A percentile compares a stretch with the other conserved stretches of the same genome.
Conservation (phyloP, 2,113 vertebrate species). For the Sarotherodon lohbergeri region DNA sequence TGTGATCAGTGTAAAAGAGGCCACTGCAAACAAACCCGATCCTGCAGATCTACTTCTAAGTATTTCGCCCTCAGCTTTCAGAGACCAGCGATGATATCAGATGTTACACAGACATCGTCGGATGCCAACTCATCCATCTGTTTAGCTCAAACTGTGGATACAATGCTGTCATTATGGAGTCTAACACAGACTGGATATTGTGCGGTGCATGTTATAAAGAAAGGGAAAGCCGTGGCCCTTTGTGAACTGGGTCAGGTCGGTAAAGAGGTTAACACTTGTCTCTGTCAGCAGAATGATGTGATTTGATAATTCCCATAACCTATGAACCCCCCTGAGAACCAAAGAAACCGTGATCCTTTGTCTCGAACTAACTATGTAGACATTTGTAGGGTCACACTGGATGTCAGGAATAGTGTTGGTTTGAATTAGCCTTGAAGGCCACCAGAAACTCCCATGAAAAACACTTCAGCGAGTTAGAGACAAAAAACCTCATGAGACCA, state of each 20-base stretch:
- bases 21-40: not conserved
- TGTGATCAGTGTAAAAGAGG: not conserved
- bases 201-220: not conserved
- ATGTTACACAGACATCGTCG: not conserved
- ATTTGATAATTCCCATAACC: conserved; percentile 64
- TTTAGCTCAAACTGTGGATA: conserved; percentile 6
- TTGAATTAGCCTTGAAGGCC: conserved; percentile 39
- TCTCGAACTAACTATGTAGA: conserved; percentile 21
- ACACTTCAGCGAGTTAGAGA: not conserved
- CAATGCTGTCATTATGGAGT: conserved; percentile 49
- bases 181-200: conserved; percentile 50
- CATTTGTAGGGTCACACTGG: conserved; percentile 23
- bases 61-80: not conserved
- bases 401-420: conserved; percentile 33
- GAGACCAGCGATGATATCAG: not conserved
- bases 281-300: conserved; percentile 49
- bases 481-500: not conserved
- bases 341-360: conserved; percentile 27
- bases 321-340: conserved; percentile 30
- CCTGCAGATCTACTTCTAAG: not conserved
- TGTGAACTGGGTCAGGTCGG: conserved; percentile 49
- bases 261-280: conserved; percentile 29
- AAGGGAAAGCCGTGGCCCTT: conserved; percentile 7
- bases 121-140: not conserved
- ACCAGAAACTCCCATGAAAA: not conserved